Evolutionary conservation across 2,888 invertebrate genomes (phyloP).

Genomic region (Andrena chrysosceles): DNA sequence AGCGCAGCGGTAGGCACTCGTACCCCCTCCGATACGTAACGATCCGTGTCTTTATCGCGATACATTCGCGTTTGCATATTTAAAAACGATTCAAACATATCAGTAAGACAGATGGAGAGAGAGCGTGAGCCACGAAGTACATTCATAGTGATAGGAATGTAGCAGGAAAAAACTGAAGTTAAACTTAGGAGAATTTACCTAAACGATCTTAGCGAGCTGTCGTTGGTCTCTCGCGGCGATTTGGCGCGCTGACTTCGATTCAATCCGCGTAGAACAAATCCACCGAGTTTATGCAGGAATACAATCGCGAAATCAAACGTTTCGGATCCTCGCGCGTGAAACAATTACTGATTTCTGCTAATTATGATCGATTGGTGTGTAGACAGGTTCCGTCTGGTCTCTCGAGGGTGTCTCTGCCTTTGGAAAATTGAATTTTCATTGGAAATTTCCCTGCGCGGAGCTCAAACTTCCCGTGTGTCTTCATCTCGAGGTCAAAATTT

Average conservation of each 20-base stretch:
- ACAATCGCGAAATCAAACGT: no score
- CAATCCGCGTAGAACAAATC: no score
- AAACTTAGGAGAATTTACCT: not conserved
- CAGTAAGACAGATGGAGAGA: not conserved
- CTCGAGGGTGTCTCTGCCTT: slow-evolving; percentile 50
- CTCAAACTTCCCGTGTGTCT: not conserved
- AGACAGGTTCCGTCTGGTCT: slow-evolving; percentile 24
- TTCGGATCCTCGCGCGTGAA: not conserved
- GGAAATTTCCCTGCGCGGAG: not conserved
- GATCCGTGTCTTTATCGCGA: not conserved
- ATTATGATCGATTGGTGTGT: not conserved
- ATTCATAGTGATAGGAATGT: not conserved
- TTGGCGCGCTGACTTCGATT: not conserved
- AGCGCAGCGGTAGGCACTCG: not conserved
- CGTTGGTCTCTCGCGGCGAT: not conserved
- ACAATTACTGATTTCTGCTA: no score
- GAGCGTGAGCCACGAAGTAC: not conserved
- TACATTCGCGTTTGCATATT: not conserved
- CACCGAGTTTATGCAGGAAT: no score
- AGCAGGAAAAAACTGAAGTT: not conserved
- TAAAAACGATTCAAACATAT: not conserved
- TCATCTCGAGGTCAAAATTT: no score
- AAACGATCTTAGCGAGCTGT: not conserved
- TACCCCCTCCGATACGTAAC: slow-evolving; percentile 3
- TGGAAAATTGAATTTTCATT: not conserved